These are phyloP conservation scores for Camponotus floridanus DNA, from an alignment of 1,140 invertebrate genomes.

Conservation along the genomic window DNA sequence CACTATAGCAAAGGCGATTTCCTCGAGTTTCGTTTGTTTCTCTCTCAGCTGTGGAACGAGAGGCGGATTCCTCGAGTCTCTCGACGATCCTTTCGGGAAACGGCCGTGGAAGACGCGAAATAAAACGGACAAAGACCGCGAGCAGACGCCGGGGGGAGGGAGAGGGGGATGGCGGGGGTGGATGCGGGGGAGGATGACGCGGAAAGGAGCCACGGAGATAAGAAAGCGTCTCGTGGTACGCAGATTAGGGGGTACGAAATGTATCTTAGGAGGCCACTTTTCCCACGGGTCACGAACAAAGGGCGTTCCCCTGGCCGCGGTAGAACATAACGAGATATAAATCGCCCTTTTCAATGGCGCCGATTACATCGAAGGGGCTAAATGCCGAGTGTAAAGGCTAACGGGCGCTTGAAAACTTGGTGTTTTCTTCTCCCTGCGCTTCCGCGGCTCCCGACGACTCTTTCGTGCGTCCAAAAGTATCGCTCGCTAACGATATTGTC, in stretches of 20 bases:
- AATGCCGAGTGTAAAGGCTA: conserved; percentile 46
- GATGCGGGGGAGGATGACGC: not conserved
- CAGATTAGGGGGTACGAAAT: conserved; percentile 74
- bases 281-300: conserved; percentile 54
- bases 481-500: conserved; percentile 31
- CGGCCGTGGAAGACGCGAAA: conserved; percentile 11
- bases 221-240: conserved; percentile 62
- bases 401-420: not conserved
- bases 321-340: conserved; percentile 71
- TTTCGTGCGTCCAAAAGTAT: conserved; percentile 21
- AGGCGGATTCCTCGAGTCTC: conserved; percentile 53
- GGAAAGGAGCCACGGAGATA: conserved; percentile 62
- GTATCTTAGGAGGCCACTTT: conserved; percentile 76
- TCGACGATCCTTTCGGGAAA: conserved; percentile 60
- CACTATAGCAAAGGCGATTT: conserved; percentile 72
- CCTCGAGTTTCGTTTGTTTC: conserved; percentile 74
- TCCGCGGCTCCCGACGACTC: conserved; percentile 23
- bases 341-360: conserved; percentile 54
- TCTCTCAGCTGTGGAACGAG: conserved; percentile 68
- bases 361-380: conserved; percentile 62
- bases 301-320: not conserved
- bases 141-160: not conserved
- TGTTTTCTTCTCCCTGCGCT: conserved; percentile 39
- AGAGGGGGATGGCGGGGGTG: not conserved
- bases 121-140: conserved; percentile 23